Percentiles rank a stretch among this genome's conserved stretches.
phyloP scores from a whole-genome alignment of 2,888 invertebrate species.

The Aphodius sticticus region DNA sequence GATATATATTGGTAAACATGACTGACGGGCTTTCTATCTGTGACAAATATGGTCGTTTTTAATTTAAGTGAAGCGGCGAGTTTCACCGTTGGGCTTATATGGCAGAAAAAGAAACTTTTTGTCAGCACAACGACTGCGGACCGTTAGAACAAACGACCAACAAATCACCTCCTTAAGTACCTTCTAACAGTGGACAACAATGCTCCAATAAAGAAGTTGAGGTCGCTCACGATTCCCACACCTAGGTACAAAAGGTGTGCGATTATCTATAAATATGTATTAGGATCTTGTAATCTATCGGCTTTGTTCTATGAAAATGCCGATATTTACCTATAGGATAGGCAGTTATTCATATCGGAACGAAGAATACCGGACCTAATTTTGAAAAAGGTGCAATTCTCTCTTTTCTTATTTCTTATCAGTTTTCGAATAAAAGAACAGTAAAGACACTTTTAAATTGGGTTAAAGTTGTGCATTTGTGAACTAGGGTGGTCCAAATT shows the following conservation, averaged over 20 bases:
- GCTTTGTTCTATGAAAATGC: background rate
- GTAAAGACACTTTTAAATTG: too few relatives aligned
- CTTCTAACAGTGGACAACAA: conserved; percentile 7
- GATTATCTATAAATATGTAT: background rate
- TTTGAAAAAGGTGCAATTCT: too few relatives aligned
- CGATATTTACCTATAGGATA: too few relatives aligned
- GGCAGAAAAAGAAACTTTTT: conserved; percentile 25
- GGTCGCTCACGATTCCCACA: background rate
- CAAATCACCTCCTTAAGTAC: conserved; percentile 6
- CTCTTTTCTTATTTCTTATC: too few relatives aligned
- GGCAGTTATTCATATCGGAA: too few relatives aligned
- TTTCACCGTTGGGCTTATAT: conserved; percentile 28
- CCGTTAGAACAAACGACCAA: conserved; percentile 16
- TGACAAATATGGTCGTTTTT: conserved; percentile 35
- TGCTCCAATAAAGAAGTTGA: background rate
- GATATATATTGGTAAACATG: conserved; percentile 25
- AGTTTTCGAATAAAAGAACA: too few relatives aligned
- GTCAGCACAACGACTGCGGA: background rate
- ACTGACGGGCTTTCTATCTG: conserved; percentile 31
- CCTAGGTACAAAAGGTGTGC: background rate
- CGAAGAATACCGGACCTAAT: too few relatives aligned
- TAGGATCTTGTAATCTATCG: background rate
- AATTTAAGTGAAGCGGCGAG: conserved; percentile 30
- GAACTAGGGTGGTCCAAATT: too few relatives aligned
- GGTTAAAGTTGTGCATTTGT: too few relatives aligned